These are phyloP conservation scores for Hirtodrosophila trivittata DNA, from an alignment of 2,888 invertebrate species.

Conservation along the genomic window DNA sequence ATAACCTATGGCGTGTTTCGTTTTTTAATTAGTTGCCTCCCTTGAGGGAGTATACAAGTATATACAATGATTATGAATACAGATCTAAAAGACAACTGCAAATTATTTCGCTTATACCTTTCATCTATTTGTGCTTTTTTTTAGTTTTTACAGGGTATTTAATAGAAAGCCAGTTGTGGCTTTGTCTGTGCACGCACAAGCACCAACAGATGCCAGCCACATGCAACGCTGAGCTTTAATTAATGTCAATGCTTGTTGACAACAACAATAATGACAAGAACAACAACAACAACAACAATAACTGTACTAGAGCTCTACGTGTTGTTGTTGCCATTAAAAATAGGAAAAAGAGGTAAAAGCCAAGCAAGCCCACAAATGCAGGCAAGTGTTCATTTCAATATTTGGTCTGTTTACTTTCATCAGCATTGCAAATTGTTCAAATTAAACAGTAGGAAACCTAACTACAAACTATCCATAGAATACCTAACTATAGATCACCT, in stretches of 20 bases:
- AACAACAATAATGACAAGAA: slow-evolving; percentile 52
- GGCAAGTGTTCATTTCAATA: slow-evolving; percentile 39
- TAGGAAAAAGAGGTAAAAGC: neutral
- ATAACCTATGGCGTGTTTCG: too few relatives aligned
- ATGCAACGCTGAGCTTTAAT: slow-evolving; percentile 71
- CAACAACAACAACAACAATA: slow-evolving; percentile 17
- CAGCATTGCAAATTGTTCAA: too few relatives aligned
- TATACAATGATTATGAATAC: too few relatives aligned
- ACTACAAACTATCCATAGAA: too few relatives aligned
- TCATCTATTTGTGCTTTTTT: too few relatives aligned
- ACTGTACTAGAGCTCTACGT: too few relatives aligned
- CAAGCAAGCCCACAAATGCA: neutral
- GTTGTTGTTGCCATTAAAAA: slow-evolving; percentile 4
- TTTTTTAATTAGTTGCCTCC: too few relatives aligned
- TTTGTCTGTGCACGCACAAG: slow-evolving; percentile 15
- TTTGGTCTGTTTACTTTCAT: neutral
- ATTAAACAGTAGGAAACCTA: too few relatives aligned
- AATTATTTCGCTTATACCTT: too few relatives aligned
- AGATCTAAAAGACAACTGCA: too few relatives aligned
- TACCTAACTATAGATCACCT: too few relatives aligned
- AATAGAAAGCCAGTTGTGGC: slow-evolving; percentile 20
- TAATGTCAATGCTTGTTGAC: slow-evolving; percentile 74
- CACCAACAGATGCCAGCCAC: slow-evolving; percentile 50
- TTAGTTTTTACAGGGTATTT: slow-evolving; percentile 31
- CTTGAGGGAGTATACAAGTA: too few relatives aligned